phyloP scores from a whole-genome alignment of 1,140 invertebrate genomes.

The Heterodera carotae region DNA sequence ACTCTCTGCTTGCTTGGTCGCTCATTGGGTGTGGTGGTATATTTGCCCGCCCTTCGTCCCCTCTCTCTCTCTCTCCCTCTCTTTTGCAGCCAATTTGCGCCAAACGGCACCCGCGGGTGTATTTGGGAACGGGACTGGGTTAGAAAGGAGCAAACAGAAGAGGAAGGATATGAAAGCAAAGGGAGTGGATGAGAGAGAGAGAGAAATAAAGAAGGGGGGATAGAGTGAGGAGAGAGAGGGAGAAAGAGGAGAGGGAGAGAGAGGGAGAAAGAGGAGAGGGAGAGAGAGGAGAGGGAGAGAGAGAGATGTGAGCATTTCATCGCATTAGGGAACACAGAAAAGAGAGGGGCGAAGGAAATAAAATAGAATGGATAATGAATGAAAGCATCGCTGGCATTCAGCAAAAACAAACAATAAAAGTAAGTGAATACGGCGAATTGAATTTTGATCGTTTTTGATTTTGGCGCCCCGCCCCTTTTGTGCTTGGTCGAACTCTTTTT shows the following conservation, averaged over 20 bases:
- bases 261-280: background rate
- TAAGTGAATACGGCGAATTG: too few relatives aligned
- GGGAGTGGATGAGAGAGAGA: too few relatives aligned
- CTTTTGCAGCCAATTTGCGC: background rate
- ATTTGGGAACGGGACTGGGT: background rate
- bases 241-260: too few relatives aligned
- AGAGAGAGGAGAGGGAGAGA: background rate
- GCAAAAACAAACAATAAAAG: too few relatives aligned
- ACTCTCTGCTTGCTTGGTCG: too few relatives aligned
- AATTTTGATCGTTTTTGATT: background rate
- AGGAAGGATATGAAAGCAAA: background rate
- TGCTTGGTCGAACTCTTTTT: too few relatives aligned
- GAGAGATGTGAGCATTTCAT: background rate
- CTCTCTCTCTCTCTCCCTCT: too few relatives aligned
- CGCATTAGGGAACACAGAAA: background rate
- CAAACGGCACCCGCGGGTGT: constrained; percentile 1
- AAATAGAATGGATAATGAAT: background rate
- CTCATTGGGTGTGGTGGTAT: background rate
- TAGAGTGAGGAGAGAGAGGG: too few relatives aligned
- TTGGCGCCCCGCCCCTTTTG: background rate
- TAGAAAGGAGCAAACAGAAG: background rate
- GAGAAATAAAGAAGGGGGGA: too few relatives aligned
- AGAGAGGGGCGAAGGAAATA: background rate
- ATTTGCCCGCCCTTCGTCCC: background rate
- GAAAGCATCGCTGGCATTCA: too few relatives aligned